These are phyloP conservation scores for Nyctereutes procyonoides DNA, from an alignment of 2,113 vertebrate genomes.

Conservation along the genomic window DNA sequence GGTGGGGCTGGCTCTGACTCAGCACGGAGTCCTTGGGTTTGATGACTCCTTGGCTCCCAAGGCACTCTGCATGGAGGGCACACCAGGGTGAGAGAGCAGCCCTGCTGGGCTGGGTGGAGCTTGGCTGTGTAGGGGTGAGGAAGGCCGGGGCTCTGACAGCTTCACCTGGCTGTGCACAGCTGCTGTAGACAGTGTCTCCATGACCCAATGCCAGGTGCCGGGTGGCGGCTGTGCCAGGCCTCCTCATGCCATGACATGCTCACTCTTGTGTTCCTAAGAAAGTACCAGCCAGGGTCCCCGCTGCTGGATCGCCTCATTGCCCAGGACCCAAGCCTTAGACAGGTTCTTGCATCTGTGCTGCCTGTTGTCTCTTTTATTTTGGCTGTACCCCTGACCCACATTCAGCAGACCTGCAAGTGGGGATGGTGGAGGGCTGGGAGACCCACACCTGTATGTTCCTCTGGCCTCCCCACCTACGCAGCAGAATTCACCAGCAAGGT, in stretches of 20 bases:
- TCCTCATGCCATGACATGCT: background rate
- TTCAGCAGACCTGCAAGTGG: background rate
- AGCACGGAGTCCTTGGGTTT: too few species aligned
- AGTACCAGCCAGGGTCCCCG: accelerated
- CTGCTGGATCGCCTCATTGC: background rate
- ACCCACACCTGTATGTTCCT: accelerated
- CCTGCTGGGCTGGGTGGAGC: background rate
- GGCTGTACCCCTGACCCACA: background rate
- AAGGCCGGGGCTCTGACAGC: background rate
- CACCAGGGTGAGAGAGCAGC: background rate
- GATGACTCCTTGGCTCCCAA: background rate
- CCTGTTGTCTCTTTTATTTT: background rate
- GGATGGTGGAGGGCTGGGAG: accelerated
- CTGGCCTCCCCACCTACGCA: accelerated
- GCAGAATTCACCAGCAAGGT: background rate
- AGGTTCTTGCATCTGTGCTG: background rate
- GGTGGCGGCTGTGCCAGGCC: background rate
- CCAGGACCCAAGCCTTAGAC: background rate
- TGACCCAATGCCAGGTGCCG: background rate
- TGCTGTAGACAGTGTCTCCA: too few species aligned
- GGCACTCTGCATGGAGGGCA: background rate
- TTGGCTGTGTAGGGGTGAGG: background rate
- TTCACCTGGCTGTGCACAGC: background rate
- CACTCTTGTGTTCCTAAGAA: background rate
- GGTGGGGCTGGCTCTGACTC: background rate